Percentiles rank a stretch among this genome's conserved stretches.
phyloP scores from a whole-genome alignment of 2,113 vertebrate species.

The Glareola pratincola region DNA sequence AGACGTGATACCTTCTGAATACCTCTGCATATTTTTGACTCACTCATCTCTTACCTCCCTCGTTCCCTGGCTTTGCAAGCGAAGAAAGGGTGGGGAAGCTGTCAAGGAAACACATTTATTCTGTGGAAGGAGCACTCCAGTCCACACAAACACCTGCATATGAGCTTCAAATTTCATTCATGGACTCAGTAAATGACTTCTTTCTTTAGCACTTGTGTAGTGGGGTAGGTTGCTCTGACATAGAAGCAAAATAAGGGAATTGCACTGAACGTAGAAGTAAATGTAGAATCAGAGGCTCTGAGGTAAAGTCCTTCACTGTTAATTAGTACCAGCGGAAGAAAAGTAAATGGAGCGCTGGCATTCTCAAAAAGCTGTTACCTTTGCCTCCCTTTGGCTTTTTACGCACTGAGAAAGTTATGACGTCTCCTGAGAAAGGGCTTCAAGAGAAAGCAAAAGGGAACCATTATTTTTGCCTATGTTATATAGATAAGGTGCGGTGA shows the following conservation, averaged over 20 bases:
- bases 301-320: neutral
- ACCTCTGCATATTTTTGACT: neutral
- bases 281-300: neutral
- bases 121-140: neutral
- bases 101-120: neutral
- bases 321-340: neutral
- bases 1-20: neutral
- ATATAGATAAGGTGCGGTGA: neutral
- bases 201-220: neutral
- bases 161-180: neutral
- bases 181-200: neutral
- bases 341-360: neutral
- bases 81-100: neutral
- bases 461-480: neutral
- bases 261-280: neutral
- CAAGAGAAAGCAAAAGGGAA: neutral
- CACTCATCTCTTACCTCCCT: neutral
- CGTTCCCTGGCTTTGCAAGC: neutral
- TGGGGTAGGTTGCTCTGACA: neutral
- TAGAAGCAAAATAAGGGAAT: neutral
- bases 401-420: neutral
- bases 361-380: neutral
- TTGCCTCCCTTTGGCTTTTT: neutral
- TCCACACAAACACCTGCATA: neutral
- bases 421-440: neutral